Conservation (phyloP, 2,797 vertebrate species). For the Eulemur mongoz region DNA sequence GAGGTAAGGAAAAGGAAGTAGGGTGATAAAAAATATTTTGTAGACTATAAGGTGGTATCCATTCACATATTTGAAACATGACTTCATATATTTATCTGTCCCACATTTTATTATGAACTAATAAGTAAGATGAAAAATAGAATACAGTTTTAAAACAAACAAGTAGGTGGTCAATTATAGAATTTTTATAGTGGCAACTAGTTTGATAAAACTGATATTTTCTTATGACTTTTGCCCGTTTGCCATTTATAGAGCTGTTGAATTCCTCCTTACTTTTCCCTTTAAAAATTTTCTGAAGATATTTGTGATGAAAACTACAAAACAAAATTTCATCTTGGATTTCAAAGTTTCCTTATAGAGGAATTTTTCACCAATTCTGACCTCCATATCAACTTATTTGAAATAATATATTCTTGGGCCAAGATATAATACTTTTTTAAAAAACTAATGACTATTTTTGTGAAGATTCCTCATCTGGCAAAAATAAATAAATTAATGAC, state of each 20-base stretch:
- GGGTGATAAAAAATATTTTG: background rate
- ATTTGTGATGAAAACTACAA: background rate
- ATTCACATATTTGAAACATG: conserved; percentile 21
- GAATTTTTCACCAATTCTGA: background rate
- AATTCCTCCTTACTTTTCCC: background rate
- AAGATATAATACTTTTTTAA: background rate
- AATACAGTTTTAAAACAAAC: conserved; percentile 22
- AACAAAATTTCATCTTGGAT: background rate
- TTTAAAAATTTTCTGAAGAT: background rate
- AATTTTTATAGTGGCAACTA: background rate
- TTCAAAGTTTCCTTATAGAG: background rate
- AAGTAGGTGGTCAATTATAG: background rate
- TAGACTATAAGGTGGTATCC: background rate
- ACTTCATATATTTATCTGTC: background rate
- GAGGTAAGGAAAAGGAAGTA: background rate
- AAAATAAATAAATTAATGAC: background rate
- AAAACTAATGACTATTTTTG: background rate
- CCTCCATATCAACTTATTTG: conserved; percentile 1
- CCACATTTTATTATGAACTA: background rate
- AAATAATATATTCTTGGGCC: background rate
- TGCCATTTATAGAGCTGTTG: background rate
- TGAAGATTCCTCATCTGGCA: background rate
- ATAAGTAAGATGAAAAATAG: background rate
- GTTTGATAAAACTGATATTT: background rate
- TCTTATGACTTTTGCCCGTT: background rate